Base-by-base conservation (phyloP, 2,888 invertebrate species). In the Ormyrus pomaceus region DNA sequence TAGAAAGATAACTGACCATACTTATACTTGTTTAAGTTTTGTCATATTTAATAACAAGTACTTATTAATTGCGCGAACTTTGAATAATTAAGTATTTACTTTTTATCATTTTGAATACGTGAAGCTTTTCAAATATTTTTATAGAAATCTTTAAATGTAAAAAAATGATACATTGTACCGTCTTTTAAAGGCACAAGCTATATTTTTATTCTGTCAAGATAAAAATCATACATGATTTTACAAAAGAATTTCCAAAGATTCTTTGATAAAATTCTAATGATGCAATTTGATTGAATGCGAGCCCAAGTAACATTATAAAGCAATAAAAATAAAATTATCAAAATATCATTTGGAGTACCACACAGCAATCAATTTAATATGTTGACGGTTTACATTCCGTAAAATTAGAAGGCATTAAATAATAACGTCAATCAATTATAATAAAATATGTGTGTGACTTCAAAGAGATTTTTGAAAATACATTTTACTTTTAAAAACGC, bases 281-380 rank as follows among this genome's bases (percentile, higher is more conserved):
- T 7, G 46, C 55, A 56, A 69, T 79, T 62, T 69, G 73, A 75
- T 79, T 65, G 70, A 70, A 66, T 50, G 48, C 50, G 13, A 56
- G 6, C 19, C 13, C 46, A 75, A 75, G 48, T 55, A 59, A 53
- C 55, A 70, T 53, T 69, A 77, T 34, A n/a, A 77, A 69, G 76
- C 69, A 77, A 77, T 77, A 77, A 75, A 11, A 65, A 56, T 55
- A n/a, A 59, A 51, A 75, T 59, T 50, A 66, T 70, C 50, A 53
- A 65, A 70, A 71, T 51, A 71, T 71, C 45, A 45, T 65, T 62
- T 64, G 34, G 56, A 64, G 61, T 69, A n/a, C 34, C 59, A 66
- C 65, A 64, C 34, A 34, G 34, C 34, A 34, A 34, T 34, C 34
- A 34, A 34, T 34, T 56, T 56, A 50, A 50, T 34, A 46, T 55